phyloP scores from a whole-genome alignment of 2,797 vertebrate species.

The Rhyacichthys aspro region DNA sequence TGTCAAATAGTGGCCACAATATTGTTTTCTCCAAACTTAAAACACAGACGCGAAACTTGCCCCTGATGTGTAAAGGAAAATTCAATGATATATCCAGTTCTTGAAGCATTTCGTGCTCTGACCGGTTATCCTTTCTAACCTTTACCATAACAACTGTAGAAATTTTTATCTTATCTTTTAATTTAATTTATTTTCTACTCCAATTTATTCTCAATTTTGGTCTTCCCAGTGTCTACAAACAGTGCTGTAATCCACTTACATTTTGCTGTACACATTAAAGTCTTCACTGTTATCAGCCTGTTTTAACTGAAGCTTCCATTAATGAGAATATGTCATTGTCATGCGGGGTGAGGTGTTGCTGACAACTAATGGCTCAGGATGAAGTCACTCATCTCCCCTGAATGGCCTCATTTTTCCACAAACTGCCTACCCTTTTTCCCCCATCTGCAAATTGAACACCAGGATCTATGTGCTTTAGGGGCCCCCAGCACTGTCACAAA shows the following conservation, averaged over 20 bases:
- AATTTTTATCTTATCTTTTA: too few species aligned
- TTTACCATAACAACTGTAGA: too few species aligned
- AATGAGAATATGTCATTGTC: conserved; percentile 53
- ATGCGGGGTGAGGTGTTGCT: conserved; percentile 64
- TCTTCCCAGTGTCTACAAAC: too few species aligned
- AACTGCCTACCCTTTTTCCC: conserved; percentile 50
- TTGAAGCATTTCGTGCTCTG: too few species aligned
- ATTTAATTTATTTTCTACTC: too few species aligned
- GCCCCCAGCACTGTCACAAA: conserved; percentile 22
- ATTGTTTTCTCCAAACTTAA: not conserved
- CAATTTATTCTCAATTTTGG: too few species aligned
- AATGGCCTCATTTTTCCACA: conserved; percentile 57
- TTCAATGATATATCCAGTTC: too few species aligned
- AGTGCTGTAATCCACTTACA: too few species aligned
- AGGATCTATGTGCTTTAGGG: conserved; percentile 22
- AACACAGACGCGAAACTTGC: too few species aligned
- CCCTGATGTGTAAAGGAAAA: too few species aligned
- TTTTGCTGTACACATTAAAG: too few species aligned
- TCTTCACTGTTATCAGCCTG: conserved; percentile 24
- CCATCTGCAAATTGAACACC: conserved; percentile 56
- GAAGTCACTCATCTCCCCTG: conserved; percentile 57
- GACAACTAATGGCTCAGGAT: conserved; percentile 53
- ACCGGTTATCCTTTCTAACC: too few species aligned
- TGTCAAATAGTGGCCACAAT: conserved; percentile 28
- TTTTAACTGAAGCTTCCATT: conserved; percentile 23